Base-by-base conservation (phyloP, 2,888 invertebrate genomes). In the Apantesis nais region DNA sequence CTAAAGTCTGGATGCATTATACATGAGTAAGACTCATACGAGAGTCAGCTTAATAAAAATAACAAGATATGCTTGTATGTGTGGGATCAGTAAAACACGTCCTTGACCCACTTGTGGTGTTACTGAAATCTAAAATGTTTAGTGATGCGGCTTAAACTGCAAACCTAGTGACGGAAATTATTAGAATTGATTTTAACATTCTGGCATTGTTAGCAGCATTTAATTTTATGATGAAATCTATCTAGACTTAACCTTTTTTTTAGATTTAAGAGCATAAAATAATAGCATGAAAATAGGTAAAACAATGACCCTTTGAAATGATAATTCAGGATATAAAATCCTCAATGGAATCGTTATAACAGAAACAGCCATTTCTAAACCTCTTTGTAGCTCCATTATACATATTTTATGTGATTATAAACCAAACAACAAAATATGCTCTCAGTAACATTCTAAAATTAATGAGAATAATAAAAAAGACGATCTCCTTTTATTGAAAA, bases 1-100 rank as follows among this genome's bases (percentile, higher is more conserved):
- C 73, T 63, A 75, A 78, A 80, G 74, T 81, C 66, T 78, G 68
- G 71, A 76, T 84, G 83, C 78, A 82, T 84, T 83, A 83, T 78
- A 82, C 78, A 82, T 85, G 80, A 80, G 71, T 68, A 64, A 68
- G 55, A 58, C 61, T 58, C 67, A 72, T 70, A 71, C 67, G 72
- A 22, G 52, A 73, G 70, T 55, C 61, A 74, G 75, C 76, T 81
- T 74, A 80, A 78, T 79, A 80, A 80, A 77, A 80, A 75, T 72
- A 72, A 71, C 66, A 67, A 72, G 71, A 66, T 72, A 70, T 70
- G 31, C 55, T 70, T 68, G 68, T 75, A 62, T 74, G 68, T 71
- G 72, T 66, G 67, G 62, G 72, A 74, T 78, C 81, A 77, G 66
- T 63, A 66, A 72, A 76, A 74, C 52, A n/a, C 66, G 75, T 41